Evolutionary conservation across 2,888 invertebrate genomes (phyloP).

Genomic region (Achlya flavicornis): DNA sequence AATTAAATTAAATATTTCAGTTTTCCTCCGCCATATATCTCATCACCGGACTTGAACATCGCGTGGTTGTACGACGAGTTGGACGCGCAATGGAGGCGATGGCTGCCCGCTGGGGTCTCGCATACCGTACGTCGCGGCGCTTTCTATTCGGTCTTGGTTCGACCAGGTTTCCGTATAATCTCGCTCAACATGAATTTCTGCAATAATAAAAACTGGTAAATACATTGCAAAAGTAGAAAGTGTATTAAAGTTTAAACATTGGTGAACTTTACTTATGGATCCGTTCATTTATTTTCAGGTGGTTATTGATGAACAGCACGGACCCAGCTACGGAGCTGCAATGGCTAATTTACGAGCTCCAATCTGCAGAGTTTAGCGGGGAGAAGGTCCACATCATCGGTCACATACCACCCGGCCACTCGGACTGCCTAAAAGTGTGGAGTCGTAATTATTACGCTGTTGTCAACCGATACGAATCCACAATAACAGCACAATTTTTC

Average conservation of each 20-base stretch:
- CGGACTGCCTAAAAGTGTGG: constrained; percentile 97
- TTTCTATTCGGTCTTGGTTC: constrained; percentile 95
- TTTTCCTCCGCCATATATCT: constrained; percentile 94
- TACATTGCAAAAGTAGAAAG: constrained; percentile 1
- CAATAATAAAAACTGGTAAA: constrained; percentile 96
- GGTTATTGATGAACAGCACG: constrained; percentile 96
- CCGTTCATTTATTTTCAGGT: constrained; percentile 79
- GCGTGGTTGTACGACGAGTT: constrained; percentile 96
- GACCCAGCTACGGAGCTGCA: constrained; percentile 97
- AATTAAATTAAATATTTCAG: constrained; percentile 72
- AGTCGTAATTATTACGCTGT: constrained; percentile 96
- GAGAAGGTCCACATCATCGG: constrained; percentile 99
- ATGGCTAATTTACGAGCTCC: constrained; percentile 97
- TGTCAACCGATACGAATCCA: constrained; percentile 93
- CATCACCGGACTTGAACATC: constrained; percentile 91
- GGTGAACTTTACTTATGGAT: constrained; percentile 8
- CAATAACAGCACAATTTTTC: constrained; percentile 96
- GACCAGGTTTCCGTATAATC: constrained; percentile 95
- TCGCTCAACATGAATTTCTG: constrained; percentile 99
- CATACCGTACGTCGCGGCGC: constrained; percentile 94
- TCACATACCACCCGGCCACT: constrained; percentile 97
- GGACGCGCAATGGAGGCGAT: constrained; percentile 94
- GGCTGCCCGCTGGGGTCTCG: constrained; percentile 95
- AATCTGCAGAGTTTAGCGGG: constrained; percentile 95
- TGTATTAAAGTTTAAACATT: background rate